These are phyloP conservation scores for Plecotus auritus DNA, from an alignment of 2,113 vertebrate species.

Conservation along the genomic window DNA sequence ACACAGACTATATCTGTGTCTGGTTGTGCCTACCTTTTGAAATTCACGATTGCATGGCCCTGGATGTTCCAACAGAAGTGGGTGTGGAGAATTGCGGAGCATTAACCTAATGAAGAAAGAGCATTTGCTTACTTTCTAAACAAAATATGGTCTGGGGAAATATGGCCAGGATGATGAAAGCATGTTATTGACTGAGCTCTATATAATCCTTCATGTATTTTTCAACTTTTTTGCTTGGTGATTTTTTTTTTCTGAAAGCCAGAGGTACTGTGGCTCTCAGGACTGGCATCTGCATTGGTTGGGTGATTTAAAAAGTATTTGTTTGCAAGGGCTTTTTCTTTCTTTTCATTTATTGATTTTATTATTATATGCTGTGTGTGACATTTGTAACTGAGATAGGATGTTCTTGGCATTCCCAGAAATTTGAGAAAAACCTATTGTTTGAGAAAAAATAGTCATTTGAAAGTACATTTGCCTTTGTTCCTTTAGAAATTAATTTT, in stretches of 20 bases:
- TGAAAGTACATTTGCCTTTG: neutral
- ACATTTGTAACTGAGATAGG: neutral
- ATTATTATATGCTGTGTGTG: neutral
- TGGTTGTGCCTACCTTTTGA: constrained; percentile 58
- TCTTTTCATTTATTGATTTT: constrained; percentile 46
- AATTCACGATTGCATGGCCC: constrained; percentile 54
- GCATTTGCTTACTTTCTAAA: constrained; percentile 75
- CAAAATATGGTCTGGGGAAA: constrained; percentile 52
- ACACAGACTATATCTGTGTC: neutral
- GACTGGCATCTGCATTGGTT: constrained; percentile 24
- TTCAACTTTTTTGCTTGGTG: constrained; percentile 36
- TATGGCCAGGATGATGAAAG: constrained; percentile 65
- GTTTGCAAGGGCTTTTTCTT: constrained; percentile 35
- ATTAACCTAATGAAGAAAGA: constrained; percentile 72
- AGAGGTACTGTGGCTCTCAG: neutral
- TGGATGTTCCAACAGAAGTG: constrained; percentile 55
- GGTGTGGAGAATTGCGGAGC: constrained; percentile 67
- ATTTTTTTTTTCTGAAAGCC: neutral
- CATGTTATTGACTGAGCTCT: constrained; percentile 72
- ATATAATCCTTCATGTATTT: constrained; percentile 69
- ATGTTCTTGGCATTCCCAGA: constrained; percentile 11
- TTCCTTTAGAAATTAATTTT: constrained; percentile 21
- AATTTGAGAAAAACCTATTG: constrained; percentile 4
- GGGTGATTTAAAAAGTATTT: constrained; percentile 23
- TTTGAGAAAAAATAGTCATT: neutral